Base-by-base conservation (phyloP, 2,888 invertebrate species). In the Drosophila antonietae region DNA sequence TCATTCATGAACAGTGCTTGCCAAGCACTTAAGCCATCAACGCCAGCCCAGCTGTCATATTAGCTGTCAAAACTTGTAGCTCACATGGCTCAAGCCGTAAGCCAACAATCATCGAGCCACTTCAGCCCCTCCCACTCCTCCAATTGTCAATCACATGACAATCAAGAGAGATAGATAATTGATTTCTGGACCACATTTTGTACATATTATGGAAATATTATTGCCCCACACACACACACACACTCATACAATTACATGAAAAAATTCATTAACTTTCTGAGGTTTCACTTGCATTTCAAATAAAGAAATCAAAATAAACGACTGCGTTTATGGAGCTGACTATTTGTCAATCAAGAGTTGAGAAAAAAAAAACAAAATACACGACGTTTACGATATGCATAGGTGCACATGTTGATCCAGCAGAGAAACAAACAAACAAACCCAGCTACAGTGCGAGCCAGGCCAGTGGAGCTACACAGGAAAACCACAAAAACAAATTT, bases 401-500 rank as follows among this genome's bases (percentile, higher is more conserved):
- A 92, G 91, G 91, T 92, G 92, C 92, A 90, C 92, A 92, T 92
- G 92, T 88, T 78, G 72, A 75, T 90, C 91, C 92, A 90, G 75
- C 87, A 77, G 82, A 78, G 84, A 75, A 81, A 81, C 75, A 63
- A 63, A 60, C 76, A 63, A 63, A 60, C 65, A 39, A 66, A 62
- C 53, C 37, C 60, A 70, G 49, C 39, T 74, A 65, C 62, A 69
- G 82, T 46, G 61, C 79, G 47, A 47, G 15, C 60, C 62, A 67
- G 57, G 20, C 33, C 44, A n/a, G 57, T 46, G 20, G 43, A 44
- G 57, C 43, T 44, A 78, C 73, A 89, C 92, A 92, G 92, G 93
- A 92, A 92, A 92, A 92, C 92, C 92, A 88, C 92, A 92, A 86
- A 92, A 92, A 91, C 90, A 91, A 91, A 90, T 91, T 91, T 91